A percentile compares a stretch with the other conserved stretches of the same genome.
Conservation (phyloP, 2,888 invertebrate genomes). For the Acleris literana region DNA sequence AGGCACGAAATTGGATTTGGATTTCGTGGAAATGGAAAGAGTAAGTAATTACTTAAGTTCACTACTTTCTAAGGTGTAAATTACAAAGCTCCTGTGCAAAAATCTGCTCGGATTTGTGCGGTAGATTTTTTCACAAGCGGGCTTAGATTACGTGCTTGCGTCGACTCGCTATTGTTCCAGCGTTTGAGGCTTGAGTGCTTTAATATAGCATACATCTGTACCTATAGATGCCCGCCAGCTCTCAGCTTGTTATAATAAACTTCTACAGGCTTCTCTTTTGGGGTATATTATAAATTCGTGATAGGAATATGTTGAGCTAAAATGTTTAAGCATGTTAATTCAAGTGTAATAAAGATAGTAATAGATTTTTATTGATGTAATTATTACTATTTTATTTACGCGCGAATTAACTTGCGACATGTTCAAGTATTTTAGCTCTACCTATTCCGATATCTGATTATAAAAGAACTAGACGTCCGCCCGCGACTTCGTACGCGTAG, state of each 20-base stretch:
- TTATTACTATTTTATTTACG: too few relatives aligned
- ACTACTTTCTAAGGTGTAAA: neutral
- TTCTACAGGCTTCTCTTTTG: neutral
- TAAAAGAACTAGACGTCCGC: too few relatives aligned
- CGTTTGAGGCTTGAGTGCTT: slow-evolving; percentile 27
- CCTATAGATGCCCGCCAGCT: slow-evolving; percentile 5
- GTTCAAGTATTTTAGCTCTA: too few relatives aligned
- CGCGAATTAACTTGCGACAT: too few relatives aligned
- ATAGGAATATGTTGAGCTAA: neutral
- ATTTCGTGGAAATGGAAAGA: slow-evolving; percentile 99
- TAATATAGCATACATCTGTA: slow-evolving; percentile 18
- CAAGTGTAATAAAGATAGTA: too few relatives aligned
- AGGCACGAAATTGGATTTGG: slow-evolving; percentile 99
- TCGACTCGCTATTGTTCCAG: slow-evolving; percentile 22
- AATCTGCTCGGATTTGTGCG: slow-evolving; percentile 8
- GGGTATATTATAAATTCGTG: neutral
- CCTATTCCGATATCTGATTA: too few relatives aligned
- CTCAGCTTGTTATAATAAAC: neutral
- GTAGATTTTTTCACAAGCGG: neutral
- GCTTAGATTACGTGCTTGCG: slow-evolving; percentile 18
- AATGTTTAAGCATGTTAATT: too few relatives aligned
- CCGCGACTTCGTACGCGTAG: too few relatives aligned
- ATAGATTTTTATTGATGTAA: too few relatives aligned
- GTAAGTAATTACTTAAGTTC: slow-evolving; percentile 82
- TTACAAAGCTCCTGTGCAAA: slow-evolving; percentile 13